Conservation (phyloP, 92 coral and sea anemone species). For the Palythoa grandiflora region DNA sequence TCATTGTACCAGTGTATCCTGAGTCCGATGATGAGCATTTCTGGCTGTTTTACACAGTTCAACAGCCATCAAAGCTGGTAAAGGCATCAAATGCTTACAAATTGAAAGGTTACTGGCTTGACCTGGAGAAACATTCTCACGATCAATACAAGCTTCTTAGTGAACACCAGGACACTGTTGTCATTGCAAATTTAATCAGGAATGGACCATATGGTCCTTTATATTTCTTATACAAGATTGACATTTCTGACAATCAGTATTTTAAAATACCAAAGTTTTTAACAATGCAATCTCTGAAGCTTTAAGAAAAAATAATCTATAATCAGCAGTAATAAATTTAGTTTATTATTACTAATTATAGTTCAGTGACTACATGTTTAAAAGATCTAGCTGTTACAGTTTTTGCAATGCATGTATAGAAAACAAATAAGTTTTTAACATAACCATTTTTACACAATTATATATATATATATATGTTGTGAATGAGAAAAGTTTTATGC, state of each 20-base stretch:
- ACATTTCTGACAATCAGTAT: slow-evolving; percentile 42
- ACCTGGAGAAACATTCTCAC: slow-evolving; percentile 26
- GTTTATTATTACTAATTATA: no score
- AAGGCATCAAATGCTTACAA: slow-evolving; percentile 24
- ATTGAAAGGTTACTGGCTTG: slow-evolving; percentile 63
- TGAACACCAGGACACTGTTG: slow-evolving; percentile 46
- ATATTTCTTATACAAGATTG: slow-evolving; percentile 46
- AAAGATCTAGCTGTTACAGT: no score
- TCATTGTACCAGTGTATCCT: slow-evolving; percentile 68
- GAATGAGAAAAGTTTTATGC: no score
- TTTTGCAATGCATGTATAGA: no score
- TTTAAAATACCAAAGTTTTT: slow-evolving; percentile 51
- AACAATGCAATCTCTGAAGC: slow-evolving; percentile 54
- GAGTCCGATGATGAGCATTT: slow-evolving; percentile 56
- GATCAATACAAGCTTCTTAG: slow-evolving; percentile 36
- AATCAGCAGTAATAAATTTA: not conserved
- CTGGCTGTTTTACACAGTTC: slow-evolving; percentile 78
- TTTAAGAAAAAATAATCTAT: slow-evolving; percentile 40
- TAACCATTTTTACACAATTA: no score
- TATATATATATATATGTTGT: no score
- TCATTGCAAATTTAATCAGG: slow-evolving; percentile 60
- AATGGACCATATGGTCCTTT: slow-evolving; percentile 70
- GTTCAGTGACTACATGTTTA: no score
- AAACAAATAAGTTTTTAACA: no score
- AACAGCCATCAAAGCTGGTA: slow-evolving; percentile 45